These are phyloP conservation scores for Tyto alba DNA, from an alignment of 2,113 vertebrate genomes.

Conservation along the genomic window DNA sequence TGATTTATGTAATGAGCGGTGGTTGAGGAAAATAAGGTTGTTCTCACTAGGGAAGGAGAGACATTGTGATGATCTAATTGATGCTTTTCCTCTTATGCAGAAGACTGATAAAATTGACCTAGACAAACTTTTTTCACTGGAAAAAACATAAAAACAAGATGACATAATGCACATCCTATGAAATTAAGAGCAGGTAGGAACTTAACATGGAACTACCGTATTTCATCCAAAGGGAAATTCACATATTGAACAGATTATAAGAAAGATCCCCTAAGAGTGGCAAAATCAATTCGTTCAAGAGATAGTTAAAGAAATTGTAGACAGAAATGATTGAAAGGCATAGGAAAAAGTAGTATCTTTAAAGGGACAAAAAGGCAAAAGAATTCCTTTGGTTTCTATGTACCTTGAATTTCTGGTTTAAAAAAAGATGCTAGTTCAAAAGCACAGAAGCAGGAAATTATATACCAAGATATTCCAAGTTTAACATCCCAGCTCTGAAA, in stretches of 20 bases:
- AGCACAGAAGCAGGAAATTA: not conserved
- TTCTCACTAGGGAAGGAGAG: conserved; percentile 30
- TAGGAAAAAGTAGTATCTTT: not conserved
- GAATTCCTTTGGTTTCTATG: not conserved
- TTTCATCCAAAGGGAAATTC: conserved; percentile 42
- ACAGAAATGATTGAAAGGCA: not conserved
- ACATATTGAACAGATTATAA: conserved; percentile 56
- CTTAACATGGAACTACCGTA: conserved; percentile 32
- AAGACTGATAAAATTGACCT: conserved; percentile 30
- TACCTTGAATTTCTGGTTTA: not conserved
- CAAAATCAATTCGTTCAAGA: conserved; percentile 49
- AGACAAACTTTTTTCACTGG: conserved; percentile 48
- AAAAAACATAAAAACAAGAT: conserved; percentile 49
- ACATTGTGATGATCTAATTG: conserved; percentile 24
- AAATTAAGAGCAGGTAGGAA: conserved; percentile 66
- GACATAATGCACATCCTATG: conserved; percentile 42
- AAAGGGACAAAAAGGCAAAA: not conserved
- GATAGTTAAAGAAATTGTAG: conserved; percentile 11
- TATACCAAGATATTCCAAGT: not conserved
- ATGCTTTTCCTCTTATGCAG: conserved; percentile 20
- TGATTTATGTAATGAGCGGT: conserved; percentile 32
- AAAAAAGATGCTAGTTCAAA: not conserved
- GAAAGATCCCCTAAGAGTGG: conserved; percentile 21
- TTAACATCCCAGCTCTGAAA: not conserved
- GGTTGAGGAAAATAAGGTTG: conserved; percentile 28